phyloP scores from a whole-genome alignment of 2,113 vertebrate genomes.

The Motacilla alba region DNA sequence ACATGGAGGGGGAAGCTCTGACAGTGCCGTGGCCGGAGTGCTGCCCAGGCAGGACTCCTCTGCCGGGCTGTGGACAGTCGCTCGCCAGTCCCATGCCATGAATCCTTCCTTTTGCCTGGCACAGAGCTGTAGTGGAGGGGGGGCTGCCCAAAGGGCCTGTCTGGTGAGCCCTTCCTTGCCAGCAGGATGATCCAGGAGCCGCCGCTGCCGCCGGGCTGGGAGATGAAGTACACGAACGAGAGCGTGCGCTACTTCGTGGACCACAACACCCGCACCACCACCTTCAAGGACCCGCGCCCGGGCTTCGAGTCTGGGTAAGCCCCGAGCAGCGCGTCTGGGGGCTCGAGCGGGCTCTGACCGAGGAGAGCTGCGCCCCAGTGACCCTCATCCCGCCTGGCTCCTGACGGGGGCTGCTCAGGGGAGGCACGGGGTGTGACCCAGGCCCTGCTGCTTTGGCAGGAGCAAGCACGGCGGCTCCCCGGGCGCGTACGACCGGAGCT shows the following conservation, averaged over 20 bases:
- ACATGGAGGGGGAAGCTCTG: not conserved
- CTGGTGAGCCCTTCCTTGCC: not conserved
- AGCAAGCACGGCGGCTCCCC: constrained; percentile 88
- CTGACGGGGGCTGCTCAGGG: not conserved
- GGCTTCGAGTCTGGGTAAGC: constrained; percentile 95
- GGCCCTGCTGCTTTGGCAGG: constrained; percentile 41
- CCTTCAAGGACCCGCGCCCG: constrained; percentile 96
- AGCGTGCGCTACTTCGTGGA: constrained; percentile 98
- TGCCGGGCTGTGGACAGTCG: rapidly evolving
- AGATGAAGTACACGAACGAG: constrained; percentile 98
- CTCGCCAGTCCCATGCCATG: not conserved
- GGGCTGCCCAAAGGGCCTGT: not conserved
- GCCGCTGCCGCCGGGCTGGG: constrained; percentile 95
- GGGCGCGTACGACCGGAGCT: constrained; percentile 93
- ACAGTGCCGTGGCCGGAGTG: rapidly evolving
- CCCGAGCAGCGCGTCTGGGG: rapidly evolving
- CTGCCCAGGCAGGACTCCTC: not conserved
- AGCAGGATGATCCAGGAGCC: constrained; percentile 97
- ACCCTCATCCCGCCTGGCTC: rapidly evolving
- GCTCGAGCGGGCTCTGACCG: rapidly evolving
- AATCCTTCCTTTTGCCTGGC: not conserved
- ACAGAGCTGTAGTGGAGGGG: not conserved
- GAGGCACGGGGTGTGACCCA: not conserved
- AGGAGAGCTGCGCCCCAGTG: not conserved
- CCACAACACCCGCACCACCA: constrained; percentile 96